Evolutionary conservation across 2,888 invertebrate species (phyloP), one percentile per base, ranked within the genome.

Genomic region (Hirtodrosophila alboralis): DNA sequence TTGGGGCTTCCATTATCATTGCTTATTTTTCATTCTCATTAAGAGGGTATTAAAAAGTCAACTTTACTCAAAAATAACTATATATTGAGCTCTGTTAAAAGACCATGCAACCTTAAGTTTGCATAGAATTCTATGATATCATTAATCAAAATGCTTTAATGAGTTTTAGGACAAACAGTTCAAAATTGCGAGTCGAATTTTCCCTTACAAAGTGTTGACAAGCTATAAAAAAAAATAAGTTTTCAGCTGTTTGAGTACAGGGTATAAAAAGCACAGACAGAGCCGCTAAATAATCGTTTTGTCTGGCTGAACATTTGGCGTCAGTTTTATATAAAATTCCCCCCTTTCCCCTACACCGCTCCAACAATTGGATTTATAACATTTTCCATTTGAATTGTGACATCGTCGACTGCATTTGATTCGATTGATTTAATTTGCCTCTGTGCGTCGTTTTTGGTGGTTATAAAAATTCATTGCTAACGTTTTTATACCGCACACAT

Each of bases 351-450:
- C 2, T 4, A n/a, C 56, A 8, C 8, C 3, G 7, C 21, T 37
- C 44, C 34, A 27, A 26, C 27, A 30, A 47, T 27, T 44, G 75
- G 68, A 71, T 79, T 80, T 83, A 85, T 83, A 64, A 83, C 83
- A 71, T 76, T 85, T 80, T 80, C 76, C 80, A 80, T 85, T 75
- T 71, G 79, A 83, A 85, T 79, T 79, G 79, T 76, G 79, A 75
- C 53, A 38, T 68, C 31, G 80, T 59, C 67, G 84, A 73, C 66
- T 84, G 83, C 75, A 75, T 78, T 72, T 75, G 59, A 70, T 84
- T 78, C 79, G 79, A 80, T 80, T 80, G 79, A 84, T 84, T 78
- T 80, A 78, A 84, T 84, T 80, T 77, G 81, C 64, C 65, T n/a
- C n/a, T 71, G 71, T 71, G 61, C 71, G 68, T 44, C 76, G 66